Evolutionary conservation across 2,888 invertebrate species (phyloP).

Genomic region (Eutolmus rufibarbis): DNA sequence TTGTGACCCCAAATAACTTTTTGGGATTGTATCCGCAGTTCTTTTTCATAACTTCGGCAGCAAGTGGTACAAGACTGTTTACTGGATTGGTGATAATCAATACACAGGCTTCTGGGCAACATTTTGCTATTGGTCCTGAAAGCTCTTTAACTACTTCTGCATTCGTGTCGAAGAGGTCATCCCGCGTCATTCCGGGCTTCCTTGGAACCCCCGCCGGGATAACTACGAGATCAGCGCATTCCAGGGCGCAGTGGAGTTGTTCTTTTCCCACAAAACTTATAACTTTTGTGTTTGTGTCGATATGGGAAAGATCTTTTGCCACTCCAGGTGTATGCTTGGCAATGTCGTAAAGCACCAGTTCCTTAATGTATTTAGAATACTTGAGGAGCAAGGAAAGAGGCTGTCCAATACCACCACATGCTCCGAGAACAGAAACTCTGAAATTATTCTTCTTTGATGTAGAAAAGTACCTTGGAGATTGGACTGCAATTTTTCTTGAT

Average conservation of each 20-base stretch:
- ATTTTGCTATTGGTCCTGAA: constrained; percentile 77
- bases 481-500: background rate
- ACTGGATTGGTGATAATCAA: constrained; percentile 99
- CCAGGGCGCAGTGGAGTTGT: constrained; percentile 67
- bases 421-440: constrained; percentile 96
- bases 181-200: constrained; percentile 99
- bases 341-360: constrained; percentile 90
- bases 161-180: constrained; percentile 98
- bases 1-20: constrained; percentile 94
- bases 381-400: constrained; percentile 92
- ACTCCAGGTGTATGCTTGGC: constrained; percentile 91
- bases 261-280: constrained; percentile 78
- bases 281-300: constrained; percentile 87
- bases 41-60: constrained; percentile 93
- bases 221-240: constrained; percentile 79
- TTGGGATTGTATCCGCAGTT: constrained; percentile 86
- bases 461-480: background rate
- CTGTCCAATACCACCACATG: constrained; percentile 97
- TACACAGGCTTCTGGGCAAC: constrained; percentile 89
- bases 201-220: constrained; percentile 98
- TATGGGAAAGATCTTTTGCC: constrained; percentile 96
- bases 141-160: constrained; percentile 94
- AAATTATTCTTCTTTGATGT: constrained; percentile 72
- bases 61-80: constrained; percentile 98
- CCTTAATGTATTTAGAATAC: constrained; percentile 83